Evolutionary conservation across 2,888 invertebrate species (phyloP).

Genomic region (Hofmannophila pseudospretella): DNA sequence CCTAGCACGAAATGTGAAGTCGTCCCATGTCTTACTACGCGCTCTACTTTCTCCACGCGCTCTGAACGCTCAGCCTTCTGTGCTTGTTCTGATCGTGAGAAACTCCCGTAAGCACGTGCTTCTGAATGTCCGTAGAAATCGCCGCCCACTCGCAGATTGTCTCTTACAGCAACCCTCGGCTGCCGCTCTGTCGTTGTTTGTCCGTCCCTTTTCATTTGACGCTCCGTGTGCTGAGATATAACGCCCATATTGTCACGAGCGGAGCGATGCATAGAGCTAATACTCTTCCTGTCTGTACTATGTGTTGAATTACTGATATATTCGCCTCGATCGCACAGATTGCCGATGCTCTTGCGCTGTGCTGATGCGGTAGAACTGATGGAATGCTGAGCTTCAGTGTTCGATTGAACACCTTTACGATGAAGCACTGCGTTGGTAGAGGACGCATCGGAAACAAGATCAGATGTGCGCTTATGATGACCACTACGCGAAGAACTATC

Average conservation of each 20-base stretch:
- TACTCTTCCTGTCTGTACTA: conserved; percentile 85
- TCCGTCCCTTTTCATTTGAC: conserved; percentile 65
- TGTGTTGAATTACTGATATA: conserved; percentile 81
- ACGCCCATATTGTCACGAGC: conserved; percentile 72
- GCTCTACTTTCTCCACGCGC: conserved; percentile 78
- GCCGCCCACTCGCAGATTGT: conserved; percentile 84
- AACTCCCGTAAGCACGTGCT: conserved; percentile 83
- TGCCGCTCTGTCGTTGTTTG: conserved; percentile 80
- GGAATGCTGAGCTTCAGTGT: conserved; percentile 85
- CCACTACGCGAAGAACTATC: conserved; percentile 54
- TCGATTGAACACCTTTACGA: conserved; percentile 82
- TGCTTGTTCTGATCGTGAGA: conserved; percentile 70
- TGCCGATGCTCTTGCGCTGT: conserved; percentile 88
- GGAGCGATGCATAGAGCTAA: conserved; percentile 88
- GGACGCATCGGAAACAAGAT: conserved; percentile 85
- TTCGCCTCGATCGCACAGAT: conserved; percentile 85
- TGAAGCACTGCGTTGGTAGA: conserved; percentile 87
- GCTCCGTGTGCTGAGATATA: conserved; percentile 73
- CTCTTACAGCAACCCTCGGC: conserved; percentile 78
- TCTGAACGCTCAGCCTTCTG: conserved; percentile 70
- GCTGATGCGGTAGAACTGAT: conserved; percentile 86
- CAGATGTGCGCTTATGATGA: conserved; percentile 85
- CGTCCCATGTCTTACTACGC: conserved; percentile 80
- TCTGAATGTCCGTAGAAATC: conserved; percentile 86
- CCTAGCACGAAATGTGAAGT: conserved; percentile 87